These are phyloP conservation scores for Saimiri boliviensis DNA, from an alignment of 2,113 vertebrate genomes.

Conservation along the genomic window DNA sequence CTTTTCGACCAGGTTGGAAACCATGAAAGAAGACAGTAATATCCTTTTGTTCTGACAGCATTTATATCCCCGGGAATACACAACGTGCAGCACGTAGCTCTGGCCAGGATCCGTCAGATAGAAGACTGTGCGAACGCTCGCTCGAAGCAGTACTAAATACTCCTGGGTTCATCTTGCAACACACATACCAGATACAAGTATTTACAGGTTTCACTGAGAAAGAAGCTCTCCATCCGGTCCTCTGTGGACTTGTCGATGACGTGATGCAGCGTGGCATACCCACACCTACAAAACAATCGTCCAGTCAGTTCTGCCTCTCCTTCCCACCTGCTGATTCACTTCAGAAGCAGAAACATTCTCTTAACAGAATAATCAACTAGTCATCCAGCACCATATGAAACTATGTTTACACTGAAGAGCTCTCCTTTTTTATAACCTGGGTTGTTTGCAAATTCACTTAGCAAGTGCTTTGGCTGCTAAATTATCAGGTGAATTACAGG, in stretches of 20 bases:
- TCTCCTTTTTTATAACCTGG: background rate
- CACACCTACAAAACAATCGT: conserved; percentile 87
- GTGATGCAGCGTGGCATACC: conserved; percentile 97
- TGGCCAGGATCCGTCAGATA: background rate
- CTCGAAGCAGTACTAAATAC: background rate
- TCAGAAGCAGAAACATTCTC: background rate
- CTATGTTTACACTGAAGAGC: background rate
- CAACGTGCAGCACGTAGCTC: background rate
- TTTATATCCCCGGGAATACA: background rate
- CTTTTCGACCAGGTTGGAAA: background rate
- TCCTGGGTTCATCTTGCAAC: too few species aligned
- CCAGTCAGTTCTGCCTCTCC: background rate
- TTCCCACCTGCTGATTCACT: too few species aligned
- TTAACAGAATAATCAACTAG: background rate
- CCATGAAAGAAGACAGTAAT: background rate
- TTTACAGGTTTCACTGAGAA: conserved; percentile 99
- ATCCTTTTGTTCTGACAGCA: background rate
- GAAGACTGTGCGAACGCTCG: background rate
- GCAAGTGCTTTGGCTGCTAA: background rate
- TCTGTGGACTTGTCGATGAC: conserved; percentile 99
- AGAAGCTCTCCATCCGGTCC: conserved; percentile 99
- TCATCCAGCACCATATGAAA: background rate
- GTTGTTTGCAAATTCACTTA: background rate
- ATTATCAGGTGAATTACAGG: background rate
- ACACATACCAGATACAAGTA: conserved; percentile 95